Base-by-base conservation (phyloP, 2,797 vertebrate species). In the Enteromius unitaeniatus region DNA sequence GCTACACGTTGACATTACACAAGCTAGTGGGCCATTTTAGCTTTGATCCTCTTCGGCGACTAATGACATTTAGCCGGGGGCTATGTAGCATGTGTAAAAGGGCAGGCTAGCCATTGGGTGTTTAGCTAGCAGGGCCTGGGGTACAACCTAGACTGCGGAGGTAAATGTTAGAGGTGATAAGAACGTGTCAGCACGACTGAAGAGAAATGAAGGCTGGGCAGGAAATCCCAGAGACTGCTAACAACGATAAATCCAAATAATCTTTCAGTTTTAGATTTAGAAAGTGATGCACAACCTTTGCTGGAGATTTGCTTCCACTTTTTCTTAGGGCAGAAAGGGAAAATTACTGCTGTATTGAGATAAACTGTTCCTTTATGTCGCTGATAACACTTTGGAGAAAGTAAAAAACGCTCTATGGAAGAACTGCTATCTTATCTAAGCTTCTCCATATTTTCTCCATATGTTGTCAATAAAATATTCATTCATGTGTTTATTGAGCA, bases 21-120 rank as follows among this genome's bases (percentile, higher is more conserved):
- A n/a, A 28, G 69, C 72, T 81, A 37, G 55, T 55, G 47, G 10
- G 42, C 31, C 67, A 47, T 67, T 83, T 78, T 85, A 85, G 49
- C 58, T 82, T 83, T 78, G 80, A 83, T 78, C 80, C 80, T 86
- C 84, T 74, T 86, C 5, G 14, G 31, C 13, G 26, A 45, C 65
- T 86, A 86, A 82, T 86, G 80, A 82, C 84, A 86, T 86, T 86
- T 86, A 53, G 67, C 67, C 67, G 4, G 47, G 26, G 53, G 58
- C 74, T 69, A 83, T 83, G 82, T 83, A 83, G 82, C 82, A 49
- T 78, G 75, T 62, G 79, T 49, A 64, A 85, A 85, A 82, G 45
- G 64, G 51, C 74, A 85, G 49, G 34, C 40, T 70, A 62, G 65
- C 75, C 19, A 0, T 23, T 21, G 51, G 74, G 51, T 83, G 82